Base-by-base conservation (phyloP, 1,140 invertebrate species). In the Ganaspis sp. region DNA sequence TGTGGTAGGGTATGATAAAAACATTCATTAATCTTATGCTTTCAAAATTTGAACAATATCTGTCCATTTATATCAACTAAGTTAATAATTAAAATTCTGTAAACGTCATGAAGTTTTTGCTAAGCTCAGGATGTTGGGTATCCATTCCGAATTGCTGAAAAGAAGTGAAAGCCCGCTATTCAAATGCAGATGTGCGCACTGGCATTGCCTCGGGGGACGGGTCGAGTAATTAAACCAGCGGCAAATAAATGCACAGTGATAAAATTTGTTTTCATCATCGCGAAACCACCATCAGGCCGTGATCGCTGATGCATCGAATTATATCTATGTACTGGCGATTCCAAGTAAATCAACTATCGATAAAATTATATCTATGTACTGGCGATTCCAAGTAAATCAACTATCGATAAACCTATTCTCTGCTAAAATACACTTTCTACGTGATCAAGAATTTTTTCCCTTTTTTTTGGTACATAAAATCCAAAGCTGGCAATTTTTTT, bases 241-340 rank as follows among this genome's bases (percentile, higher is more conserved):
- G 12, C 26, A 29, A 64, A 64, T 64, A 64, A 64, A 64, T 64
- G 11, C 58, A 64, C 54, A 64, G 58, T 64, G 58, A 64, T 64
- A 29, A 64, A 64, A 64, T 64, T 64, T 64, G 58, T 29, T 64
- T 64, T 64, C 58, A 64, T 64, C 58, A 64, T 64, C 23, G 11
- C 23, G 23, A 64, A 29, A 64, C 58, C 58, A 29, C 11, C 9
- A 64, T 29, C 23, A 64, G 21, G 54, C 54, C 54, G 6, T 23
- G 58, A n/a, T 64, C 26, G 2, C 29, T 64, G 12, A 64, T 64
- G 58, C 58, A 64, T 29, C 23, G 12, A 64, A 34, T 64, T 64
- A 64, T 64, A 9, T 1, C 23, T 29, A 64, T 29, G 11, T 15
- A 64, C 29, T 29, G 23, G 12, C 23, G 21, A 64, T 64, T 64